Base-by-base conservation (phyloP, 2,888 invertebrate genomes). In the Thereva nobilitata region DNA sequence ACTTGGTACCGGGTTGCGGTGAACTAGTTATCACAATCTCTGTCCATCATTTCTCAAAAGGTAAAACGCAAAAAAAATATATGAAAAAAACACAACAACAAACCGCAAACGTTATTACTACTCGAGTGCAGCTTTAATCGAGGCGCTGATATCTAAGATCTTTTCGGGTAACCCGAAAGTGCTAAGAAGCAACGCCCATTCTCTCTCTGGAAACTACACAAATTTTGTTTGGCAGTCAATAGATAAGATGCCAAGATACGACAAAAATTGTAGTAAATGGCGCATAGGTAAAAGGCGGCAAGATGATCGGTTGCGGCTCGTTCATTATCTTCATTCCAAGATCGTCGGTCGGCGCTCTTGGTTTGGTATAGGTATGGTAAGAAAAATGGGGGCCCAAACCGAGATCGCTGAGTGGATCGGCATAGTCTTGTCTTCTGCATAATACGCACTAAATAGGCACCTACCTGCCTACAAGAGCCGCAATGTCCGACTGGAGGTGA, bases 101-200 rank as follows among this genome's bases (percentile, higher is more conserved):
- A 23, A 23, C 23, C 23, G 23, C 23, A 23, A 23, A 23, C 23
- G 23, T 23, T 23, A 23, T 23, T 23, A 23, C 23, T 2, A 23
- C 23, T 23, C 23, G 23, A 23, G 23, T 23, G 23, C 23, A 23
- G 23, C 23, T 23, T 23, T 23, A 23, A 23, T 23, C 23, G 23
- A 23, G 23, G 23, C 23, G 23, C 23, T 23, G 23, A 23, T 59
- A 47, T 59, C 57, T 59, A 37, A 47, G 57, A 59, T 59, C 57
- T 59, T 59, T 45, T 59, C 47, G 57, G 47, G 57, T 37, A 59
- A 59, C 47, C 57, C 45, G 47, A 59, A 59, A 45, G 57, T 59
- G 57, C 57, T 47, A 59, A 59, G 57, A 59, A 47, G 57, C 37
- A 47, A 45, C 57, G 57, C 57, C 57, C 57, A 47, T 59, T 59